Evolutionary conservation across 2,113 vertebrate genomes (phyloP), one percentile per base, ranked within the genome.

Genomic region (Leptodactylus fuscus): DNA sequence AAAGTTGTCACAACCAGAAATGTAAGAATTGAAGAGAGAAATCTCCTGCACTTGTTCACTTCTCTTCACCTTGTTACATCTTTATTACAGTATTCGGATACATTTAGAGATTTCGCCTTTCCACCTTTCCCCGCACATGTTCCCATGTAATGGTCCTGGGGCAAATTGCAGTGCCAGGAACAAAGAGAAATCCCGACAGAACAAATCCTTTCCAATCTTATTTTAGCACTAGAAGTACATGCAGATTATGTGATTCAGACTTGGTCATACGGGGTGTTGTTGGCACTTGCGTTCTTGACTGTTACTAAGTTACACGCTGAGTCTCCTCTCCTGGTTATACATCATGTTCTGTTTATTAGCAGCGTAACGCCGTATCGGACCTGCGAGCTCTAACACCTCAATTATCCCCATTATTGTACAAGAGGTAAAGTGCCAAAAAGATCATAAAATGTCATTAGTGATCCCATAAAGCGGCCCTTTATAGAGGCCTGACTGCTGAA

Each of bases 201-300:
- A 76, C 27, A 51, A 78, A 36, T 62, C 77, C 34, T 8, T 80
- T 60, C 41, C 77, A 58, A 10, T 81, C 53, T 62, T 81, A 60
- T 81, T 81, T 27, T 81, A 24, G 53, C 53, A 65, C 34, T 24
- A 27, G 46, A 38, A 27, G 36, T 81, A 81, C 20, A 62, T 16
- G 36, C 51, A 60, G 53, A 81, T 62, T 62, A 81, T 44, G 34
- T 81, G 78, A 81, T 48, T 81, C 78, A 81, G 16, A 27, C 11
- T 58, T 81, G 29, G 78, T 62, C 78, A 62, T 62, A 60, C 4
- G 9, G 55, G 78, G 78, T 81, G 78, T 81, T 62, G 22, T 62
- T 81, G 32, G 22, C 53, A 65, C 20, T 81, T 18, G 36, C 3
- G 24, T 20, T 32, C 48, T 49, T 77, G n/a, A 20, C 48, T 67